Evolutionary conservation across 2,113 vertebrate species (phyloP).

Genomic region (Alethe castanea): DNA sequence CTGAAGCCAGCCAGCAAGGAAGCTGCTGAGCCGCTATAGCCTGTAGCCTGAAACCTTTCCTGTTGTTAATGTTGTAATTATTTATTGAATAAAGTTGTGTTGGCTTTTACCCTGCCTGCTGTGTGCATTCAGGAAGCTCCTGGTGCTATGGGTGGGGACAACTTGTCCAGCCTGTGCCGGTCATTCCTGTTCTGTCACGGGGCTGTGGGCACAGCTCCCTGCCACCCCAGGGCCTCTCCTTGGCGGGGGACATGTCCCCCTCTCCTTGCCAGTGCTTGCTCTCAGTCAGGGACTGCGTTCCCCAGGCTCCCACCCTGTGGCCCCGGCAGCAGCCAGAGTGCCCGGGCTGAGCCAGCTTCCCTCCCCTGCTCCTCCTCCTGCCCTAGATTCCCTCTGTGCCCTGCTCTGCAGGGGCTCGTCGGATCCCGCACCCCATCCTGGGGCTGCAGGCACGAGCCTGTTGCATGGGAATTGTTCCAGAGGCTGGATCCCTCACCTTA

Average conservation of each 20-base stretch:
- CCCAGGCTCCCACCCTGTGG: not conserved
- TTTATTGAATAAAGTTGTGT: constrained; percentile 37
- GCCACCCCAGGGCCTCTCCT: not conserved
- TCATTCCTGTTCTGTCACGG: not conserved
- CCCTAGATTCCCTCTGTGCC: constrained; percentile 9
- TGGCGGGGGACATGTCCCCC: fast-evolving
- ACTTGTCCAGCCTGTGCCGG: not conserved
- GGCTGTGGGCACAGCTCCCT: not conserved
- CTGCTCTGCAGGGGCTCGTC: not conserved
- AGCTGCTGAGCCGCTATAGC: not conserved
- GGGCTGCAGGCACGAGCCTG: not conserved
- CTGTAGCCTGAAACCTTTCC: not conserved
- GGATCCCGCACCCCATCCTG: not conserved
- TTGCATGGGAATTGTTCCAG: not conserved
- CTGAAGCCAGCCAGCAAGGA: not conserved
- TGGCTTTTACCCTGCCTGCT: not conserved
- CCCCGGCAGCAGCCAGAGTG: not conserved
- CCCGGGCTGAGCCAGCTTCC: not conserved
- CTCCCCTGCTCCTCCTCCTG: not conserved
- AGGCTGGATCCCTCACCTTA: not conserved
- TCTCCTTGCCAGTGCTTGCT: not conserved
- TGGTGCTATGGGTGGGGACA: not conserved
- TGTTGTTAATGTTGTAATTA: not conserved
- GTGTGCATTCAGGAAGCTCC: not conserved
- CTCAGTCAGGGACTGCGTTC: not conserved